phyloP scores from a whole-genome alignment of 2,888 invertebrate genomes.

The Tenodera sinensis region DNA sequence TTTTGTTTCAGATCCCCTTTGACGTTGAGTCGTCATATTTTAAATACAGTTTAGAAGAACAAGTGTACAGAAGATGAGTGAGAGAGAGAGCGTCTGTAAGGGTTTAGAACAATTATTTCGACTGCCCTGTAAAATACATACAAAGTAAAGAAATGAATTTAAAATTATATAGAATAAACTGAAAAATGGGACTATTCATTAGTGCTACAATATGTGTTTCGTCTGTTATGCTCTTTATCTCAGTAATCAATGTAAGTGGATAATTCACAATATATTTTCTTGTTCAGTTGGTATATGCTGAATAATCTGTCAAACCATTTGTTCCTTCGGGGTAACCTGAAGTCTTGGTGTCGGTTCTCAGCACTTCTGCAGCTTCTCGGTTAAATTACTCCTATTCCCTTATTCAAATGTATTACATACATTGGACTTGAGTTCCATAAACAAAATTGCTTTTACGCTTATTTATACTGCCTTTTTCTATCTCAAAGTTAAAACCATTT shows the following conservation, averaged over 20 bases:
- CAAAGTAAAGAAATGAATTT: not conserved
- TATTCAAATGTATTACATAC: not conserved
- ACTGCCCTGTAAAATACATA: constrained; percentile 6
- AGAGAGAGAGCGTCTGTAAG: constrained; percentile 14
- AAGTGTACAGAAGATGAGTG: constrained; percentile 28
- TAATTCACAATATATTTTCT: not conserved
- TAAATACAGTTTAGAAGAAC: constrained; percentile 28
- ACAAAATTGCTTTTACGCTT: not conserved
- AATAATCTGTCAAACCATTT: not conserved
- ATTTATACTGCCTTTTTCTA: not conserved
- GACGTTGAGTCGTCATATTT: constrained; percentile 28
- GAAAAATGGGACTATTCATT: not conserved
- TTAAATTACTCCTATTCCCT: not conserved
- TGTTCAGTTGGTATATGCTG: not conserved
- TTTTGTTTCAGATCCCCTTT: constrained; percentile 12
- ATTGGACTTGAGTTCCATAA: not conserved
- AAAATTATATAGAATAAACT: not conserved
- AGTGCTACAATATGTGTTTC: constrained; percentile 7
- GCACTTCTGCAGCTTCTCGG: not conserved
- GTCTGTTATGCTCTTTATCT: not conserved
- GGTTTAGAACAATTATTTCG: not conserved
- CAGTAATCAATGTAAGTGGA: not conserved
- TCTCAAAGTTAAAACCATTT: not conserved
- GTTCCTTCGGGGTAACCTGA: not conserved
- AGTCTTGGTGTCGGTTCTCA: not conserved